Conservation (phyloP, 2,113 vertebrate species). For the Limanda limanda region DNA sequence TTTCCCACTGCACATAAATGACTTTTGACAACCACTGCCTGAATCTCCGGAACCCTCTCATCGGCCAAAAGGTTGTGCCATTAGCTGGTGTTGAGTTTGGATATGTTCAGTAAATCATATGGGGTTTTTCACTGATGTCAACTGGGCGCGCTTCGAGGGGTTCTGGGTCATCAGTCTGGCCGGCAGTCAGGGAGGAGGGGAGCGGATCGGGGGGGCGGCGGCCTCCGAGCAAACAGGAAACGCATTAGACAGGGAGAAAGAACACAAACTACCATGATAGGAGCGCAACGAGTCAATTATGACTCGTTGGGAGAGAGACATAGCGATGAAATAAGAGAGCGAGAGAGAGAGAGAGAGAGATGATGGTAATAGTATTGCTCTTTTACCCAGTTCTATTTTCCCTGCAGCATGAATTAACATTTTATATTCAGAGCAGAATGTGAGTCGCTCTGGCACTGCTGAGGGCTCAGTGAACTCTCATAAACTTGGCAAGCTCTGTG, state of each 20-base stretch:
- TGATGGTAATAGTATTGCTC: constrained; percentile 58
- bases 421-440: constrained; percentile 79
- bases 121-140: constrained; percentile 42
- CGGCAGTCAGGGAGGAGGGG: constrained; percentile 30
- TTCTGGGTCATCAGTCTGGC: constrained; percentile 50
- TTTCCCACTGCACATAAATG: constrained; percentile 63
- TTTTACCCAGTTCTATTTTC: constrained; percentile 71
- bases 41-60: constrained; percentile 21
- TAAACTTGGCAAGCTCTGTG: constrained; percentile 78
- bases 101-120: constrained; percentile 61
- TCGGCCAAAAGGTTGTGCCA: constrained; percentile 19
- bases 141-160: constrained; percentile 36
- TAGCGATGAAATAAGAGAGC: constrained; percentile 29
- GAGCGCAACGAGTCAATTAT: constrained; percentile 41
- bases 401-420: constrained; percentile 82
- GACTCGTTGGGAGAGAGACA: constrained; percentile 28
- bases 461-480: constrained; percentile 75
- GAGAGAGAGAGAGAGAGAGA: constrained; percentile 37
- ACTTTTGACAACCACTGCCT: constrained; percentile 69
- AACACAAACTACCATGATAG: constrained; percentile 44
- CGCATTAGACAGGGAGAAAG: constrained; percentile 40
- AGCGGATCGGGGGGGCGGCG: constrained; percentile 53
- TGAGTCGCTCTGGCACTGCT: constrained; percentile 71
- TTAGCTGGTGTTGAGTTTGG: constrained; percentile 46
- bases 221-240: constrained; percentile 53